Percentiles rank a stretch among this genome's conserved stretches.
Conservation (phyloP, 2,888 invertebrate genomes). For the Tetranychus piercei region DNA sequence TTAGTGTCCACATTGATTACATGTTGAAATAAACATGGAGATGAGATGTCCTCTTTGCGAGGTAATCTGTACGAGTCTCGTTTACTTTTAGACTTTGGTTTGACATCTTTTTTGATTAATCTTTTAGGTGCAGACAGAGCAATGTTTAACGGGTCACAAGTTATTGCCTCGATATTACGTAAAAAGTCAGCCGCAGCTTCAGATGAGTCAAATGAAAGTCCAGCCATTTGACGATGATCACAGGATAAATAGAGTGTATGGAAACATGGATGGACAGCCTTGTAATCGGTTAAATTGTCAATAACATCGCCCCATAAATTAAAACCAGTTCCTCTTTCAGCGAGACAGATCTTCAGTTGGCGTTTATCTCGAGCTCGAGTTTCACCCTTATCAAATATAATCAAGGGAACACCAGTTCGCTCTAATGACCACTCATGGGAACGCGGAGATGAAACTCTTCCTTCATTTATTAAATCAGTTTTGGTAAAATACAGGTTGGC, state of each 20-base stretch:
- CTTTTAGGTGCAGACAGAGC: conserved; percentile 47
- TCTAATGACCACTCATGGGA: conserved; percentile 45
- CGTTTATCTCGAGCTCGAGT: conserved; percentile 48
- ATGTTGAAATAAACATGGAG: conserved; percentile 66
- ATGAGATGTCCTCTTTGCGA: conserved; percentile 59
- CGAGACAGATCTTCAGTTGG: conserved; percentile 49
- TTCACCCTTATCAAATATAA: conserved; percentile 56
- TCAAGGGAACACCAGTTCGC: conserved; percentile 57
- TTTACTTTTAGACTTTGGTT: conserved; percentile 23
- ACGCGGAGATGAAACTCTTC: conserved; percentile 19
- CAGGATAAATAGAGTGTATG: conserved; percentile 61
- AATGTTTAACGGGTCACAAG: conserved; percentile 57
- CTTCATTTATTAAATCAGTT: conserved; percentile 26
- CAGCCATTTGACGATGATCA: conserved; percentile 55
- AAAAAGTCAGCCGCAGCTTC: conserved; percentile 52
- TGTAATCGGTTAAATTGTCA: conserved; percentile 55
- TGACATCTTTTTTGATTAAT: conserved; percentile 29
- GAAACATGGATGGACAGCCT: conserved; percentile 45
- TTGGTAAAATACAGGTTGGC: conserved; percentile 39
- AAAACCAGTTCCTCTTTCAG: conserved; percentile 61
- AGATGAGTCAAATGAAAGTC: conserved; percentile 57
- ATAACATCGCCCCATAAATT: conserved; percentile 61
- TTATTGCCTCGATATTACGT: conserved; percentile 47
- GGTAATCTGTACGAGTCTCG: conserved; percentile 38
- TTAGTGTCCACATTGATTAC: conserved; percentile 54